phyloP scores from a whole-genome alignment of 2,797 vertebrate species.

The Dermochelys coriacea region DNA sequence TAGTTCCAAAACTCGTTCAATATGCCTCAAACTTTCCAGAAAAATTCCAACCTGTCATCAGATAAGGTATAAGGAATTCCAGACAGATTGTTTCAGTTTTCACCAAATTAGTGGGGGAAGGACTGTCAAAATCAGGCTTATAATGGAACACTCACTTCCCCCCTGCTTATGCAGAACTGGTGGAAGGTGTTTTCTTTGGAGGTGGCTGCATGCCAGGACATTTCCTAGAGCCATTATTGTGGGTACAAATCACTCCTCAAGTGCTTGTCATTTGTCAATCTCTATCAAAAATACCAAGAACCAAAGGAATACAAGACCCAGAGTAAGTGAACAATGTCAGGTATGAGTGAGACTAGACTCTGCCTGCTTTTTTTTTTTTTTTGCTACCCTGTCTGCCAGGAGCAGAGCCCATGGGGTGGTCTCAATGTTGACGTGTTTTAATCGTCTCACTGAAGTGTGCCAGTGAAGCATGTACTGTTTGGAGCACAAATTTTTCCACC shows the following conservation, averaged over 20 bases:
- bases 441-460: slow-evolving; percentile 43
- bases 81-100: slow-evolving; percentile 4
- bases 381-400: neutral
- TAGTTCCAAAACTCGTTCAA: neutral
- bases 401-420: neutral
- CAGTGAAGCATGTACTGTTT: slow-evolving; percentile 27
- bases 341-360: neutral
- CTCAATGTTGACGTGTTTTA: neutral
- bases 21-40: slow-evolving; percentile 12
- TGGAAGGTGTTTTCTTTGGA: neutral
- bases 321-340: neutral
- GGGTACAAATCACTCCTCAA: neutral
- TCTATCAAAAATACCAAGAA: neutral
- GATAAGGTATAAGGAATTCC: neutral
- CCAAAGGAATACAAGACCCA: slow-evolving; percentile 21
- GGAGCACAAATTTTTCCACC: too few species aligned
- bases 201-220: neutral
- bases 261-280: slow-evolving; percentile 4
- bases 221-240: neutral
- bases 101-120: neutral
- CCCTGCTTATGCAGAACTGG: neutral
- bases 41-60: neutral
- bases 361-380: slow-evolving; percentile 13
- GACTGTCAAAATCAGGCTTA: neutral
- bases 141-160: neutral